These are phyloP conservation scores for Sinonovacula constricta DNA, from an alignment of 1,140 invertebrate genomes.

Conservation along the genomic window DNA sequence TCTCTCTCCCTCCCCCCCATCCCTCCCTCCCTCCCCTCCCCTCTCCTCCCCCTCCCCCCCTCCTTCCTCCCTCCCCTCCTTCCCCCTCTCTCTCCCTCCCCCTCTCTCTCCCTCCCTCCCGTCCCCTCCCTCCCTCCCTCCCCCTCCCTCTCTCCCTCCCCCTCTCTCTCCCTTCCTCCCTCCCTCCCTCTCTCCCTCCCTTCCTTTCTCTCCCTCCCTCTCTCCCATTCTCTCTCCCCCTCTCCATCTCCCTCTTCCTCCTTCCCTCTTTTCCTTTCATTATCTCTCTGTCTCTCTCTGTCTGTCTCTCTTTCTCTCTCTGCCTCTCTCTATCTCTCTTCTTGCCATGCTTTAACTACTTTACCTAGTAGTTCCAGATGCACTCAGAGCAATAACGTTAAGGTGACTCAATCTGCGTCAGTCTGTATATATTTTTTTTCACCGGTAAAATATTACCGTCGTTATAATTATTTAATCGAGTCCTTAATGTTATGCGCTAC, in stretches of 20 bases:
- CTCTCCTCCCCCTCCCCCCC: no score
- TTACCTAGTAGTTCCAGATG: no score
- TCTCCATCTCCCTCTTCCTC: no score
- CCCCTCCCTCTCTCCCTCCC: background rate
- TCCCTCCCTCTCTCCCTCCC: background rate
- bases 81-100: background rate
- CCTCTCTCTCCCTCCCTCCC: background rate
- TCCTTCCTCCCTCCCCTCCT: constrained; percentile 3
- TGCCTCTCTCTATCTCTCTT: no score
- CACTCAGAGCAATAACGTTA: no score
- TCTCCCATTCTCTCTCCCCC: background rate
- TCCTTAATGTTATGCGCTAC: no score
- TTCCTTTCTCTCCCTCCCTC: background rate
- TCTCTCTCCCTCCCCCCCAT: background rate
- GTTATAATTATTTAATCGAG: no score
- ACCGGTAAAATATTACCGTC: no score
- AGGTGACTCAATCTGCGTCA: no score
- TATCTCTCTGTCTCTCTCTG: background rate
- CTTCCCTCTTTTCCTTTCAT: background rate
- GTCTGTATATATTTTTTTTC: no score
- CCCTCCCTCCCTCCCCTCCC: background rate
- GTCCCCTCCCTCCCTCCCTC: background rate
- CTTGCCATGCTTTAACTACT: background rate
- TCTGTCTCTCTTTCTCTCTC: no score
- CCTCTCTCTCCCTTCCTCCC: background rate